Conservation (phyloP, 2,888 invertebrate genomes). For the Rhopalosiphum nymphaeae region DNA sequence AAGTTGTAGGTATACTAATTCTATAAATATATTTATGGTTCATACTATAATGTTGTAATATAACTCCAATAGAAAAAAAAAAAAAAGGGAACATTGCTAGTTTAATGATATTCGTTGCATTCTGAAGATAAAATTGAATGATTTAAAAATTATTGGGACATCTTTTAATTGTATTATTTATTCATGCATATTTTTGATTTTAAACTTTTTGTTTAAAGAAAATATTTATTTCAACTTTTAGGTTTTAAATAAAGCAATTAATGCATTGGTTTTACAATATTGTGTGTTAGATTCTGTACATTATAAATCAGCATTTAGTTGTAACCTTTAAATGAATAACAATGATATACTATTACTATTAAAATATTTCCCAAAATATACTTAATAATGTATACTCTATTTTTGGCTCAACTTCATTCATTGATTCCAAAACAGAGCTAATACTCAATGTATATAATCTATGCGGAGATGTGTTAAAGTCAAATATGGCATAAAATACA, state of each 20-base stretch:
- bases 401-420: too few relatives aligned
- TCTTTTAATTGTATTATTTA: too few relatives aligned
- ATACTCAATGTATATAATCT: too few relatives aligned
- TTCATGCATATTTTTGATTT: neutral
- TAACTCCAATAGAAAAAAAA: neutral
- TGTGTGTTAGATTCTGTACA: neutral
- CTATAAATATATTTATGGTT: neutral
- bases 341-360: too few relatives aligned
- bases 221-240: neutral
- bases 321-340: too few relatives aligned
- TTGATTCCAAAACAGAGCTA: too few relatives aligned
- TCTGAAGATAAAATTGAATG: neutral
- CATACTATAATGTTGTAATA: neutral
- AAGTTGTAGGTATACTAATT: neutral
- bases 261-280: too few relatives aligned
- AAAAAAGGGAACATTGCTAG: neutral
- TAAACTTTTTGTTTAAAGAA: neutral
- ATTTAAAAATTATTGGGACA: too few relatives aligned
- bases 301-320: neutral
- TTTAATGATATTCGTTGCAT: neutral
- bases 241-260: neutral
- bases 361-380: neutral
- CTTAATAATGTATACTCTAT: too few relatives aligned
- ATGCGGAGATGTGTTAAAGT: too few relatives aligned
- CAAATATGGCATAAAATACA: too few relatives aligned